Evolutionary conservation across 2,888 invertebrate genomes (phyloP), one percentile per base, ranked within the genome.

Genomic region (Unio pictorum): DNA sequence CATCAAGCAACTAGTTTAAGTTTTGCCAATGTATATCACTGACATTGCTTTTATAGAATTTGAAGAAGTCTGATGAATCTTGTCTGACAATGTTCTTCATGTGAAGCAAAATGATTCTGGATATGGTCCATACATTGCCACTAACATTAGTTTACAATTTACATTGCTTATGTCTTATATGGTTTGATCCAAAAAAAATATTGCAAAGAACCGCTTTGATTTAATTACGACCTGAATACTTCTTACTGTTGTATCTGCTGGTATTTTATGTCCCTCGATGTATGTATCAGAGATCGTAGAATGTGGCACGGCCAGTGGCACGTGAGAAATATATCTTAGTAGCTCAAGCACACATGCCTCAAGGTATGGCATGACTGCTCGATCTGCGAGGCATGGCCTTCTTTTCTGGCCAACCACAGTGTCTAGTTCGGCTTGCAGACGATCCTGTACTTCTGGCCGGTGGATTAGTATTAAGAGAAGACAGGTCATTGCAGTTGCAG

Each of bases 271-370:
- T 61, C 79, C 84, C 56, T 73, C 30, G 4, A 86, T 72, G 11
- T 64, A 55, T 0, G 84, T 82, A 66, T 85, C 84, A 64, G 77
- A 68, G 23, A 74, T 75, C 7, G 84, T 84, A 23, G 75, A 76
- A 66, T 85, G 84, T 55, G 85, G 85, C 18, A 85, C 82, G 17
- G 84, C 84, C 23, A 86, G 71, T 1, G 86, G 85, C 5, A 85
- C 80, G 59, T 84, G 84, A 4, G 83, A 84, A 20, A 79, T 82
- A 64, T 75, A 82, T 26, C 83, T 77, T 54, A 79, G 66, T 3
- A 74, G 75, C 66, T 79, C 79, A 17, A 73, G 58, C 57, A 79
- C 45, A 66, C 71, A 69, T 57, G 79, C 75, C 28, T 79, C 77
- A 30, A 72, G 66, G 55, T 72, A 76, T 18, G 80, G 80, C 72